These are phyloP conservation scores for Eulemur albifrons DNA, from an alignment of 2,797 vertebrate species.

Conservation along the genomic window DNA sequence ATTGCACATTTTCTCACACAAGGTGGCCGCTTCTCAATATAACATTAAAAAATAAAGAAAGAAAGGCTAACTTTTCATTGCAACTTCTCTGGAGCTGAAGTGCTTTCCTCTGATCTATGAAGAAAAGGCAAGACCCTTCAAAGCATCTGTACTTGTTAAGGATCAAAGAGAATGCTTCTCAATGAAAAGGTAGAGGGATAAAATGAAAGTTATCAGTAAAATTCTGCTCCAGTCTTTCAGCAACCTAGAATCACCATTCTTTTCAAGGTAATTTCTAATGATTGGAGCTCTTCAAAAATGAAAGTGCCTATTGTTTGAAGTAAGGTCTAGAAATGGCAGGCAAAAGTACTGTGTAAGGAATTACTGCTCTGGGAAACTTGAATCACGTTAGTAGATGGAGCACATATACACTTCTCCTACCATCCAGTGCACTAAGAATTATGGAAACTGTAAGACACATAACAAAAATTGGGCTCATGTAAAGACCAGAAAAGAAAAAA, in stretches of 20 bases:
- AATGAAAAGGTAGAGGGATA: background rate
- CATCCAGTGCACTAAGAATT: background rate
- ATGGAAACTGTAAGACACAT: background rate
- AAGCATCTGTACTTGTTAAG: constrained; percentile 18
- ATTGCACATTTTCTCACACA: background rate
- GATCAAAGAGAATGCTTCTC: constrained; percentile 59
- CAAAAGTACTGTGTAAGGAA: background rate
- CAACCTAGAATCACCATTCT: background rate
- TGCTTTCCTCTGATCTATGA: constrained; percentile 48
- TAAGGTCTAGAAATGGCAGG: background rate
- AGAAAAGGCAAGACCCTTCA: constrained; percentile 56
- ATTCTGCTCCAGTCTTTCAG: background rate
- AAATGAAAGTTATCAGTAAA: constrained; percentile 2
- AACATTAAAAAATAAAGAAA: constrained; percentile 49
- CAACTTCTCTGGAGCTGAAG: background rate
- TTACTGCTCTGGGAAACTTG: background rate
- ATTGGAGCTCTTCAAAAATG: background rate
- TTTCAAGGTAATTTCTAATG: constrained; percentile 12
- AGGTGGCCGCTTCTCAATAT: constrained; percentile 39
- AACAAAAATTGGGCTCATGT: background rate
- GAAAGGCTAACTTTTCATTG: constrained; percentile 8
- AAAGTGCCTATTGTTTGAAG: background rate
- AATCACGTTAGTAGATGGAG: background rate
- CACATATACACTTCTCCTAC: background rate
- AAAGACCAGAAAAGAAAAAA: background rate